These are phyloP conservation scores for Gephyroberyx darwinii DNA, from an alignment of 2,797 vertebrate genomes.

Conservation along the genomic window DNA sequence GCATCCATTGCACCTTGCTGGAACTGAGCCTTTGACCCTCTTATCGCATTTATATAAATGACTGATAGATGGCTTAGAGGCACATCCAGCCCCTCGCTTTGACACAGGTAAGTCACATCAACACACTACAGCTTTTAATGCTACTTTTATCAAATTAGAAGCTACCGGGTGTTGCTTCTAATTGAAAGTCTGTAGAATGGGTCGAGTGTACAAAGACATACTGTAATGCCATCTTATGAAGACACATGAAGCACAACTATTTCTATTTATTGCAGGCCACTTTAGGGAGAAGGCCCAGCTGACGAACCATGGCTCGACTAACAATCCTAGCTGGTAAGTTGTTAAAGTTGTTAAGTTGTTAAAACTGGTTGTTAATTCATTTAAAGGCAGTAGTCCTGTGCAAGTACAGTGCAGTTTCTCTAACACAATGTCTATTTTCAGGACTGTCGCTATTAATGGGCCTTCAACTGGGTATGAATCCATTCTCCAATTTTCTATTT, in stretches of 20 bases:
- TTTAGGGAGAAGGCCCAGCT: neutral
- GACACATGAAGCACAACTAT: neutral
- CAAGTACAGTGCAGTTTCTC: neutral
- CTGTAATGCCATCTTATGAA: neutral
- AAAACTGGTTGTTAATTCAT: neutral
- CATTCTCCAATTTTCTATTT: neutral
- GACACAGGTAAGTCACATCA: constrained; percentile 30
- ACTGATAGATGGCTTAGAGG: neutral
- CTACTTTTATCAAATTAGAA: neutral
- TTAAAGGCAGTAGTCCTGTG: neutral
- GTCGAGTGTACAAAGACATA: neutral
- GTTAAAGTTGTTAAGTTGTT: too few relatives aligned
- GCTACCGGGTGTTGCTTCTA: neutral
- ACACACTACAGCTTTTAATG: neutral
- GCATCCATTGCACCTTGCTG: neutral
- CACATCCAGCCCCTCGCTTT: neutral
- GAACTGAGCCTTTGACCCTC: constrained; percentile 38
- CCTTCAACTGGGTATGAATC: constrained; percentile 67
- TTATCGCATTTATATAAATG: constrained; percentile 48
- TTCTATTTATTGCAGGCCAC: constrained; percentile 24
- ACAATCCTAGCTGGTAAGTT: constrained; percentile 59
- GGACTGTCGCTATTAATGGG: constrained; percentile 64
- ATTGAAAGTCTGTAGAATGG: neutral
- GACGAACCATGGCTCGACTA: constrained; percentile 57
- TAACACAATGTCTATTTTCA: constrained; percentile 24